Conservation (phyloP, 2,888 invertebrate species). For the Yponomeuta plumbellus region DNA sequence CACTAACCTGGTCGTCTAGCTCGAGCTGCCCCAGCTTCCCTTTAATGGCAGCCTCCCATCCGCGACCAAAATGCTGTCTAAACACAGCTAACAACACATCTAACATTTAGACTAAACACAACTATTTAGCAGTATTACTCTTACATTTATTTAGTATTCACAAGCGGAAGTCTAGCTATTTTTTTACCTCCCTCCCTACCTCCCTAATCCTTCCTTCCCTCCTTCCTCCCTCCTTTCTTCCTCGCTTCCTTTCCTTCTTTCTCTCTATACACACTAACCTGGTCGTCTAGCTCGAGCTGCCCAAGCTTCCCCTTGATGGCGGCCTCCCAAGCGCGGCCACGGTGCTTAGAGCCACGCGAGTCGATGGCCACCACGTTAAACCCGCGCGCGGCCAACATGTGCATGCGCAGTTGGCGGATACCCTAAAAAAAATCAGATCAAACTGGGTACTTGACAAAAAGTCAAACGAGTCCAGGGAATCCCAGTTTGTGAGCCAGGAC, state of each 20-base stretch:
- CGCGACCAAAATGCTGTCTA: conserved; percentile 86
- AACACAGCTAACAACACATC: too few relatives aligned
- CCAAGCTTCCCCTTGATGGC: conserved; percentile 94
- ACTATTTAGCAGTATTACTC: too few relatives aligned
- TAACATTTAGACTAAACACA: too few relatives aligned
- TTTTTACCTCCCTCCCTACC: too few relatives aligned
- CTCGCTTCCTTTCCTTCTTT: too few relatives aligned
- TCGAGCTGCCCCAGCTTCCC: conserved; percentile 96
- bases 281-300: conserved; percentile 94
- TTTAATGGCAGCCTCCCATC: conserved; percentile 93
- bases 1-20: conserved; percentile 87
- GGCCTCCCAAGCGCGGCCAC: conserved; percentile 94
- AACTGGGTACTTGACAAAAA: too few relatives aligned
- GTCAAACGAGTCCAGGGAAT: too few relatives aligned
- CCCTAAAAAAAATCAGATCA: conserved; percentile 80
- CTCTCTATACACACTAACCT: conserved; percentile 67
- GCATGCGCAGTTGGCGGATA: conserved; percentile 92
- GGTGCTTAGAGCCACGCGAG: conserved; percentile 94
- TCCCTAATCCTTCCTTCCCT: too few relatives aligned
- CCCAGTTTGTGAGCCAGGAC: too few relatives aligned
- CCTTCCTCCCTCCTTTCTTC: too few relatives aligned
- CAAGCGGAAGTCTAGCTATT: too few relatives aligned
- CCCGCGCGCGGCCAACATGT: conserved; percentile 95
- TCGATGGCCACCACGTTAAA: conserved; percentile 98
- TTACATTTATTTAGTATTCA: too few relatives aligned